Conservation (phyloP, 2,797 vertebrate species). For the Cercopithecus diana region DNA sequence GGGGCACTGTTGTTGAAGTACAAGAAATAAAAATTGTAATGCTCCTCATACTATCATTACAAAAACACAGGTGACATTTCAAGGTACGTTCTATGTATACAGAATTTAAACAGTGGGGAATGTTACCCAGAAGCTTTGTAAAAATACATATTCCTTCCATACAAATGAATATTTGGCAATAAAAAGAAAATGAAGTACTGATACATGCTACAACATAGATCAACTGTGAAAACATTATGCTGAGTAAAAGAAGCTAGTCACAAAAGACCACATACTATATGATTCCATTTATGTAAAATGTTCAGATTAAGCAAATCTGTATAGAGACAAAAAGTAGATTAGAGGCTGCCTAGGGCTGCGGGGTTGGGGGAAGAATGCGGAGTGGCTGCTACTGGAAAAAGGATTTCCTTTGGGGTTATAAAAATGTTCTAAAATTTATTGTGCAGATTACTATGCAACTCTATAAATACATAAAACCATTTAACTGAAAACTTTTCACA, state of each 20-base stretch:
- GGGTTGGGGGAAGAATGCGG: not conserved
- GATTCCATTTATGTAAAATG: not conserved
- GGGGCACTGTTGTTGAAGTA: not conserved
- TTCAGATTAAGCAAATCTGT: not conserved
- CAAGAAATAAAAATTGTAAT: not conserved
- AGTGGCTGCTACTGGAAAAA: not conserved
- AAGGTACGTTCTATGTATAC: not conserved
- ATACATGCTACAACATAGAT: not conserved
- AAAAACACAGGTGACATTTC: not conserved
- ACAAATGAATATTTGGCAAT: not conserved
- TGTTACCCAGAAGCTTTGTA: not conserved
- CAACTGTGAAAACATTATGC: not conserved
- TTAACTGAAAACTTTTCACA: not conserved
- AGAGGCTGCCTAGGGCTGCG: not conserved
- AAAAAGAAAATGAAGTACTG: not conserved
- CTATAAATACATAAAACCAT: not conserved
- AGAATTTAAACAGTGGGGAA: not conserved
- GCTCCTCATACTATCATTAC: not conserved
- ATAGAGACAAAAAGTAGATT: not conserved
- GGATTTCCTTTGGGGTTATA: not conserved
- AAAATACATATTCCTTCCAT: constrained; percentile 5
- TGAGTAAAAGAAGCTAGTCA: constrained; percentile 11
- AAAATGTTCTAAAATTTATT: not conserved
- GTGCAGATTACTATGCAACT: not conserved
- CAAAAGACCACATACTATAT: not conserved